phyloP scores from a whole-genome alignment of 1,140 invertebrate genomes.

The Camponotus vicinus region DNA sequence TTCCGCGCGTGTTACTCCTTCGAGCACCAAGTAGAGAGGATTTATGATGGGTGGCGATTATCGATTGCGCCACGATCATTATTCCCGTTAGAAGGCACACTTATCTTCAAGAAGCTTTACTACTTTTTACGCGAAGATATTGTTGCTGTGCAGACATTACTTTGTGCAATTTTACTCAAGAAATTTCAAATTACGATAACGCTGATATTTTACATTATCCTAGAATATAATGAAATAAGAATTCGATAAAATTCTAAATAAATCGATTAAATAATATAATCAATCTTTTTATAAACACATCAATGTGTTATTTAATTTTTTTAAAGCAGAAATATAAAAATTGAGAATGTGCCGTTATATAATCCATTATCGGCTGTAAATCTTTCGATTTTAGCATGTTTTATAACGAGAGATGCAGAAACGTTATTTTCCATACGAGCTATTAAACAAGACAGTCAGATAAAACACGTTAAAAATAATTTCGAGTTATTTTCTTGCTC shows the following conservation, averaged over 20 bases:
- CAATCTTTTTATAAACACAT: neutral
- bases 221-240: neutral
- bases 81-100: constrained; percentile 31
- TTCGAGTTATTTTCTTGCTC: neutral
- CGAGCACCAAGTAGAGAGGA: neutral
- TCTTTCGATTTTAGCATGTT: neutral
- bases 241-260: neutral
- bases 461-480: neutral
- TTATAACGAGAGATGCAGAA: neutral
- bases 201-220: neutral
- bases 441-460: neutral
- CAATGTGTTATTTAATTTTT: neutral
- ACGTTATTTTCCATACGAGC: neutral
- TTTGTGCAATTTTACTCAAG: constrained; percentile 7
- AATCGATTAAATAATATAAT: neutral
- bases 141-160: neutral
- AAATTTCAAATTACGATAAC: neutral
- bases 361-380: neutral
- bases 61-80: constrained; percentile 32
- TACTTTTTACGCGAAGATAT: neutral
- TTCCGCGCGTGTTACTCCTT: constrained; percentile 23
- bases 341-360: neutral
- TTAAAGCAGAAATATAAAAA: neutral
- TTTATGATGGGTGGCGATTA: constrained; percentile 40
- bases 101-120: neutral